Base-by-base conservation (phyloP, 2,888 invertebrate species). In the Lacanobia wlatinum region DNA sequence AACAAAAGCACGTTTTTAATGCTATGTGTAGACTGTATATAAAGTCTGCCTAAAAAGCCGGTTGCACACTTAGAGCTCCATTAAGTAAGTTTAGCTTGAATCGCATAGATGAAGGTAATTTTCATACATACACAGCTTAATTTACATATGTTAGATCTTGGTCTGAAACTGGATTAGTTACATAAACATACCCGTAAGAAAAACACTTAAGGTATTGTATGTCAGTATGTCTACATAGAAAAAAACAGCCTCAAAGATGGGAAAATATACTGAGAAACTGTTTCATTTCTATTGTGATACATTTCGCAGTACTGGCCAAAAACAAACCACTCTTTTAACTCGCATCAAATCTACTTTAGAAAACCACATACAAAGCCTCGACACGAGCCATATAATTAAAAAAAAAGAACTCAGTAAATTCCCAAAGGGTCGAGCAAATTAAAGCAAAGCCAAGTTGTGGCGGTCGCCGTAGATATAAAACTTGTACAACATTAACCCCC, bases 401-500 rank as follows among this genome's bases (percentile, higher is more conserved):
- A 81, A 28, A 75, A 81, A 70, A 70, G 65, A 73, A 70, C 50
- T 73, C 72, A 16, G 64, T 58, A 55, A 84, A 72, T 55, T 64
- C 53, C 7, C 67, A 84, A 81, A 84, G 69, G 63, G 69, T 55
- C n/a, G 60, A 53, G 78, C 70, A 84, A 81, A 82, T 85, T 85
- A 78, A 68, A 83, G 69, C 59, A 74, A 82, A 77, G 67, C 78
- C 80, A 84, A 83, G 83, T 84, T 74, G 74, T 72, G 64, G 61
- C 80, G 62, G 69, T 60, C 82, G 76, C 78, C 55, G 78, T 73
- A 83, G 88, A 90, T 89, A 90, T 60, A 90, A 92, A 92, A 91
- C 87, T 91, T 88, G 85, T 86, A 86, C 83, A 88, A 88, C 86
- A 89, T 88, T 89, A 88, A 87, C 84, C 80, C 70, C 78, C 83